Base-by-base conservation (phyloP, 30 jellyfish, hydroid and myxozoan genomes). In the Pseudorhiza aurosa region DNA sequence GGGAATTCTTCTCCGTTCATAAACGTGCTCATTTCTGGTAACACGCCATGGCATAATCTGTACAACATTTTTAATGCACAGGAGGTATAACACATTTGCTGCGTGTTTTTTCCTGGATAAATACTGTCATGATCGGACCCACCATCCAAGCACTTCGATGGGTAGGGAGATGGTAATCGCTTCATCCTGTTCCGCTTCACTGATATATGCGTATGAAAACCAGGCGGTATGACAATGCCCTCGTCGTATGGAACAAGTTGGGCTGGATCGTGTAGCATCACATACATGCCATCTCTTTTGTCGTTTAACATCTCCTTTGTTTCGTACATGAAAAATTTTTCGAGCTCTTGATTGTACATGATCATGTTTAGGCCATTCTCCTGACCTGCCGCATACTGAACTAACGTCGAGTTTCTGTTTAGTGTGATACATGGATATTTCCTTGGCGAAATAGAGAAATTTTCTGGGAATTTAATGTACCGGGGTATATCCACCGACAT, bases 281-380 rank as follows among this genome's bases (percentile, higher is more conserved):
- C 77, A 30, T 19, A 19, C 3, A 32, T 64, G 10, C 77, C 77
- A 15, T 64, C 27, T 22, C 58, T 31, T 3, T 3, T 7, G 53
- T 64, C 77, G 18, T 2, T 30, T 6, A 64, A 35, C 10, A 35
- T 33, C 25, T 7, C 59, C 4, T 72, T 39, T 14, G 21, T 8
- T 29, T 6, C 6, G 6, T 15, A 1, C 8, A 47, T 14, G n/a
- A 6, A 40, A 6, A 29, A 32, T 8, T 11, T 0, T 14, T 14
- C 31, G 1, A 30, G 10, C 14, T 51, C 65, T 10, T 69, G 36
- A n/a, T 47, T 32, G 50, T 29, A 77, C 10, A 77, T 62, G n/a
- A 77, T 46, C 89, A 77, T 77, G 15, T 42, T 58, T 35, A 77
- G 40, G 7, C 82, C 89, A 31, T 68, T 4, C 8, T 8, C 19